Base-by-base conservation (phyloP, 2,113 vertebrate species). In the Caranx melampygus region DNA sequence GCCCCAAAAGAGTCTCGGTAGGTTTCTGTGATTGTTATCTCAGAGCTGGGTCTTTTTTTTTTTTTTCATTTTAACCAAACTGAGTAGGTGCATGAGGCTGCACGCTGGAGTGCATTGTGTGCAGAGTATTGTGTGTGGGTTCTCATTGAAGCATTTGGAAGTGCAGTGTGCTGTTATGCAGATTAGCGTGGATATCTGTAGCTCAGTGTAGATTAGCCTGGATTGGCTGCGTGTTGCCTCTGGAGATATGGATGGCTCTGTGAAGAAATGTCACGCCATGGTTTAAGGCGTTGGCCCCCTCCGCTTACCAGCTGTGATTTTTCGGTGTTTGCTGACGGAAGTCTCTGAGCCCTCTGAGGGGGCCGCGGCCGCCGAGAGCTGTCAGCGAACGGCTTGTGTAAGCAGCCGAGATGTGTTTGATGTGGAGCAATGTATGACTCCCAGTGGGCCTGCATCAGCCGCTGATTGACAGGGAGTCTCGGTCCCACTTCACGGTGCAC, bases 341-440 rank as follows among this genome's bases (percentile, higher is more conserved):
- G 79, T 61, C 80, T 62, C 54, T 3, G 31, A 72, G 59, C 65
- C 88, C 90, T 82, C 65, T 0, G 69, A 87, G 89, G 89, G 89
- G 79, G 54, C 52, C 16, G 10, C 35, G 15, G 33, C 68, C 13
- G 72, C 70, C 47, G 62, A 76, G 77, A 76, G 87, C 90, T 88
- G 92, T 90, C 89, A 86, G 86, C 5, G 74, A 83, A 83, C 13
- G 88, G 78, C 88, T 91, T 85, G 89, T 88, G 89, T 92, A 87
- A 90, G 89, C 92, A 84, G 84, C 52, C 11, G 74, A 62, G 82
- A 75, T 68, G 80, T 67, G 84, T 93, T 91, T 93, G 93, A 93
- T 90, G 91, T 85, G 64, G 69, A 68, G 86, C 76, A 16, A 47
- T 60, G 87, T 77, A 55, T 6, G 52, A 57, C 45, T 89, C 91